Evolutionary conservation across 1,140 invertebrate genomes (phyloP).

Genomic region (Pseudobourletiella spinata): DNA sequence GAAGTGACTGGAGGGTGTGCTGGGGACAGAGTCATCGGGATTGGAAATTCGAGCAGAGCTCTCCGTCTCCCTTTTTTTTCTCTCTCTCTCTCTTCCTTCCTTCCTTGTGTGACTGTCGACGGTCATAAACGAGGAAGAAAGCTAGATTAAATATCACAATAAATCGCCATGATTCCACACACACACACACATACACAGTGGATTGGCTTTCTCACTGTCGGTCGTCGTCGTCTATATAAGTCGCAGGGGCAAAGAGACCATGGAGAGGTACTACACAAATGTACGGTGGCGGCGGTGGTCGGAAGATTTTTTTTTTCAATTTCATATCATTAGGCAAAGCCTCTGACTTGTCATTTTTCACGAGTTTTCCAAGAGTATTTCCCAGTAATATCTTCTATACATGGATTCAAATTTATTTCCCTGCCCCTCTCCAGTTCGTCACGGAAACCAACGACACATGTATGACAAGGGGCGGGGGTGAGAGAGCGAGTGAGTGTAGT

Average conservation of each 20-base stretch:
- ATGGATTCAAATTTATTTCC: conserved; percentile 28
- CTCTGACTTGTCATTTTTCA: conserved; percentile 29
- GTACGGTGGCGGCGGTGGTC: conserved; percentile 7
- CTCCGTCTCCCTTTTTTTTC: neutral
- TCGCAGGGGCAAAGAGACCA: too few relatives aligned
- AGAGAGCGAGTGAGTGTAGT: neutral
- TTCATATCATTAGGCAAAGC: conserved; percentile 27
- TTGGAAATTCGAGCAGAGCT: too few relatives aligned
- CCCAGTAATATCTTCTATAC: conserved; percentile 19
- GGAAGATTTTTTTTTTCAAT: conserved; percentile 27
- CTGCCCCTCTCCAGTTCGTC: conserved; percentile 12
- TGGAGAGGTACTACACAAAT: too few relatives aligned
- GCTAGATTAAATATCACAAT: conserved; percentile 20
- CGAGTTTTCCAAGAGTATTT: conserved; percentile 15
- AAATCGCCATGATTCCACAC: conserved; percentile 14
- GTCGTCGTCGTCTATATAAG: too few relatives aligned
- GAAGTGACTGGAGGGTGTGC: too few relatives aligned
- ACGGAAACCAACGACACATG: neutral
- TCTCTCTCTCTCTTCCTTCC: neutral
- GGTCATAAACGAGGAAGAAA: neutral
- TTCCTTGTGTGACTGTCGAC: neutral
- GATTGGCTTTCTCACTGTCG: neutral
- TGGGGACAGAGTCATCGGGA: too few relatives aligned
- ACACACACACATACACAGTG: neutral
- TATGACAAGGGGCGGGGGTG: neutral